Conservation (phyloP, 64 coral and sea anemone species). For the Cladopsammia gracilis region DNA sequence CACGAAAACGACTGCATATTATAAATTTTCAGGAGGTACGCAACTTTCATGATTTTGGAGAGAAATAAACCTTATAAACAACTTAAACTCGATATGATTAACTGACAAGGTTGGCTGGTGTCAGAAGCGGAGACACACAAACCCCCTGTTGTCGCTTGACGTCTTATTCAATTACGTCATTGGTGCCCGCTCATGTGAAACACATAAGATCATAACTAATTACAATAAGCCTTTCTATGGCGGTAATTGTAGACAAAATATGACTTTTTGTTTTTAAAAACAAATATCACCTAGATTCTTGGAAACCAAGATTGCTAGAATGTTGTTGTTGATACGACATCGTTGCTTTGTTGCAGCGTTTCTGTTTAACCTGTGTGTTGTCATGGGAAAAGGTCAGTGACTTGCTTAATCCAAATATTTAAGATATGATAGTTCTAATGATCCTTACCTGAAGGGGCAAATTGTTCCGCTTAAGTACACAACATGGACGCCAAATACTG, state of each 20-base stretch:
- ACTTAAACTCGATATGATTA: not conserved
- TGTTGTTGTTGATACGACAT: not conserved
- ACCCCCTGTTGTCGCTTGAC: not conserved
- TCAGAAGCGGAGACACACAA: not conserved
- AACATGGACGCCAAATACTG: not conserved
- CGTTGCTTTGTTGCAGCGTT: not conserved
- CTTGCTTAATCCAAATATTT: not conserved
- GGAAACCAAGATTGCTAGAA: not conserved
- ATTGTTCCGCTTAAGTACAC: not conserved
- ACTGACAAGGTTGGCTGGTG: not conserved
- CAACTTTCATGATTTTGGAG: no score
- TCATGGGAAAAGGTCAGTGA: slow-evolving; percentile 20
- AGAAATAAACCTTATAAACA: not conserved
- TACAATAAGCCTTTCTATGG: not conserved
- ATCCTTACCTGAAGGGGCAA: not conserved
- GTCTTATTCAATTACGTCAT: slow-evolving; percentile 38
- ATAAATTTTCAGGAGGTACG: no score
- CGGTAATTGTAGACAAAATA: slow-evolving; percentile 14
- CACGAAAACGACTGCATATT: no score
- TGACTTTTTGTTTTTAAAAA: slow-evolving; percentile 28
- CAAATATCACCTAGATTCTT: not conserved
- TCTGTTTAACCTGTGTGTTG: not conserved
- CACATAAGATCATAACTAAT: slow-evolving; percentile 19
- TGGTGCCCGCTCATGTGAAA: slow-evolving; percentile 11
- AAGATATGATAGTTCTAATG: not conserved